phyloP scores from a whole-genome alignment of 2,888 invertebrate species.

The Resseliella maxima region DNA sequence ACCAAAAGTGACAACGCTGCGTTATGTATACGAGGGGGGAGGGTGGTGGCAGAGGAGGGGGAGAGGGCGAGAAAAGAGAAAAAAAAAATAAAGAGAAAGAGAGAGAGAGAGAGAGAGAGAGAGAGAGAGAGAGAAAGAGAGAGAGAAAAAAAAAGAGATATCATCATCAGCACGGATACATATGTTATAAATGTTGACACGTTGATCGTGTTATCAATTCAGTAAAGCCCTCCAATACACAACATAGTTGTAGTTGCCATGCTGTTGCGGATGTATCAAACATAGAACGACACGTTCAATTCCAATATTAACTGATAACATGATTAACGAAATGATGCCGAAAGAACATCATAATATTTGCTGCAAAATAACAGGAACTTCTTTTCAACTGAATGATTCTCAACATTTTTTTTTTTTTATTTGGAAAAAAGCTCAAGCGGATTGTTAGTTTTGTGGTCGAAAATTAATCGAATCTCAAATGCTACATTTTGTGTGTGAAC shows the following conservation, averaged over 20 bases:
- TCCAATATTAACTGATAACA: conserved; percentile 50
- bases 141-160: background rate
- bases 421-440: background rate
- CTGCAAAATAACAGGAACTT: background rate
- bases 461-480: background rate
- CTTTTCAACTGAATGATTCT: too few species aligned
- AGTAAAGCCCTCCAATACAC: background rate
- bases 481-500: background rate
- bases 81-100: too few species aligned
- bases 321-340: conserved; percentile 33
- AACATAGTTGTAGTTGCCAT: conserved; percentile 19
- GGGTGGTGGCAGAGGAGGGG: too few species aligned
- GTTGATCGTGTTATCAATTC: conserved; percentile 15
- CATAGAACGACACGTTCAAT: conserved; percentile 11
- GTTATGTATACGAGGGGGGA: too few species aligned
- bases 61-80: too few species aligned
- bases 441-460: conserved; percentile 19
- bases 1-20: too few species aligned
- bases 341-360: conserved; percentile 26
- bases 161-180: background rate
- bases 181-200: conserved; percentile 27
- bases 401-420: too few species aligned
- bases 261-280: conserved; percentile 28
- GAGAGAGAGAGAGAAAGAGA: background rate
- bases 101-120: background rate